Conservation (phyloP, 2,113 vertebrate species). For the Pterophyllum scalare region DNA sequence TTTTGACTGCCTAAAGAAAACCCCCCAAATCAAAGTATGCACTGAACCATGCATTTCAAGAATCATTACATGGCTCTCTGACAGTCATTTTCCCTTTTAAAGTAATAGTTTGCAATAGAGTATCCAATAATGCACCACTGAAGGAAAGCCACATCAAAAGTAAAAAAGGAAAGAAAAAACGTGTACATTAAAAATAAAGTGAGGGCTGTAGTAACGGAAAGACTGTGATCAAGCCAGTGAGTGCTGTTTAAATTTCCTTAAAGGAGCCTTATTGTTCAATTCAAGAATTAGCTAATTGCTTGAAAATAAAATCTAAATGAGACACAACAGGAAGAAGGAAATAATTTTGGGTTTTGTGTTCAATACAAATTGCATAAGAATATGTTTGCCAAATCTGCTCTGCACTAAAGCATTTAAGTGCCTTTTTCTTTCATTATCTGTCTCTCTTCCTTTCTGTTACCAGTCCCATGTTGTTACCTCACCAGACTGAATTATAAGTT, state of each 20-base stretch:
- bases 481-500: conserved; percentile 26
- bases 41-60: not conserved
- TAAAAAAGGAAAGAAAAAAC: not conserved
- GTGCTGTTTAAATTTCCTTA: not conserved
- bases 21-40: not conserved
- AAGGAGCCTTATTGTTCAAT: not conserved
- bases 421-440: not conserved
- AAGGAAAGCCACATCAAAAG: not conserved
- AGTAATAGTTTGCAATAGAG: not conserved
- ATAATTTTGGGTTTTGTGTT: not conserved
- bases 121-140: not conserved
- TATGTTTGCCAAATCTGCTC: not conserved
- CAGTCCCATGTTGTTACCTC: conserved; percentile 10
- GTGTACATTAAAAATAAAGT: too few relatives aligned
- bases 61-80: not conserved
- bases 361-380: conserved; percentile 2
- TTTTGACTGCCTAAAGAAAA: not conserved
- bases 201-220: not conserved
- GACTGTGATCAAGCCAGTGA: not conserved
- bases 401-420: not conserved
- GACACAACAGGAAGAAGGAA: not conserved
- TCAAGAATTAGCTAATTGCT: conserved; percentile 1
- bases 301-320: not conserved
- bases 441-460: not conserved
- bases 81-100: not conserved